Percentiles rank a stretch among this genome's conserved stretches.
phyloP scores from a whole-genome alignment of 2,888 invertebrate species.

The Ligdia adustata region DNA sequence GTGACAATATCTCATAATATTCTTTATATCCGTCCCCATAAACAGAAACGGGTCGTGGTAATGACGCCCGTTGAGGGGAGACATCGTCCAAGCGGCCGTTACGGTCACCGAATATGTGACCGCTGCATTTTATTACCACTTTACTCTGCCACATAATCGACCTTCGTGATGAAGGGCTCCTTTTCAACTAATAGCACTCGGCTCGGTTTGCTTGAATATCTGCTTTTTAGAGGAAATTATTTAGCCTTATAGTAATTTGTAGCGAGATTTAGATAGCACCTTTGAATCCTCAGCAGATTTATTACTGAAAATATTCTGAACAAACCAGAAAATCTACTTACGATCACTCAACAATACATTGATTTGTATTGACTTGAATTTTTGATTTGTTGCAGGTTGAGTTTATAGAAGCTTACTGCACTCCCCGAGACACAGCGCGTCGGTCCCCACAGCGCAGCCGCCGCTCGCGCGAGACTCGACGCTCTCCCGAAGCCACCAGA shows the following conservation, averaged over 20 bases:
- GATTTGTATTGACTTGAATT: too few relatives aligned
- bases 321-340: too few relatives aligned
- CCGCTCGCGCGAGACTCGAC: constrained; percentile 70
- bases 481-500: constrained; percentile 74
- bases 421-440: constrained; percentile 87
- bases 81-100: constrained; percentile 77
- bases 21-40: constrained; percentile 81
- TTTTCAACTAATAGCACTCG: constrained; percentile 70
- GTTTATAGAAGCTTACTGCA: constrained; percentile 89
- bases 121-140: constrained; percentile 84
- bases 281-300: too few relatives aligned
- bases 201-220: constrained; percentile 51
- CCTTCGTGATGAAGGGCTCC: constrained; percentile 80
- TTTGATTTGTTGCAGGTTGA: constrained; percentile 85
- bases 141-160: constrained; percentile 83
- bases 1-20: constrained; percentile 81
- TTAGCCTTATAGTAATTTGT: too few relatives aligned
- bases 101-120: constrained; percentile 80
- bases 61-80: constrained; percentile 76
- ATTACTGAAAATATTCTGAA: too few relatives aligned
- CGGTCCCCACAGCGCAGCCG: constrained; percentile 76
- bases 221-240: constrained; percentile 9
- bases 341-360: too few relatives aligned
- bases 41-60: constrained; percentile 80
- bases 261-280: too few relatives aligned